phyloP scores from a whole-genome alignment of 2,888 invertebrate species.

The Phengaris arion region DNA sequence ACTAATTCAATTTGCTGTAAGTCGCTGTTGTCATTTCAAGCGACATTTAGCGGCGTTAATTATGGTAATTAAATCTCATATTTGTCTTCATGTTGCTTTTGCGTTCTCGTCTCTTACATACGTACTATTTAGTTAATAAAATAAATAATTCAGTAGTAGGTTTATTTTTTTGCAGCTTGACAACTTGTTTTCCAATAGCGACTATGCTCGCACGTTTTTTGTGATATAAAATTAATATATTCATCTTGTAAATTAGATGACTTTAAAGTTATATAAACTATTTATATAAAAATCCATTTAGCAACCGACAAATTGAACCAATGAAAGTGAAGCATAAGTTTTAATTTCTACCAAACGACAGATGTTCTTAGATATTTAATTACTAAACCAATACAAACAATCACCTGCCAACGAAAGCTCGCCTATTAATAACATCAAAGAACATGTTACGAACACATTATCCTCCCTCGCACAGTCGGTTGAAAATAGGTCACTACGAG shows the following conservation, averaged over 20 bases:
- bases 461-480: neutral
- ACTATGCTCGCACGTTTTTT: no score
- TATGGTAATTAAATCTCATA: neutral
- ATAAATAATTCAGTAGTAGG: no score
- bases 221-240: no score
- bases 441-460: neutral
- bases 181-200: no score
- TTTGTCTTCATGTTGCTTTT: neutral
- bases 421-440: neutral
- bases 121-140: no score
- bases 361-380: conserved; percentile 6
- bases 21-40: neutral
- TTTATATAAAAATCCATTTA: no score
- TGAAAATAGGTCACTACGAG: neutral
- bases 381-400: conserved; percentile 10
- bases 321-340: neutral
- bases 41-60: neutral
- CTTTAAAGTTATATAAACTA: no score
- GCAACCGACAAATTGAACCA: neutral
- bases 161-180: no score
- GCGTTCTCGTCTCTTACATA: neutral
- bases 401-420: neutral
- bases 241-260: no score
- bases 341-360: neutral
- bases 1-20: conserved; percentile 3